Evolutionary conservation across 2,113 vertebrate genomes (phyloP), one percentile per base, ranked within the genome.

Genomic region (Plectropomus leopardus): DNA sequence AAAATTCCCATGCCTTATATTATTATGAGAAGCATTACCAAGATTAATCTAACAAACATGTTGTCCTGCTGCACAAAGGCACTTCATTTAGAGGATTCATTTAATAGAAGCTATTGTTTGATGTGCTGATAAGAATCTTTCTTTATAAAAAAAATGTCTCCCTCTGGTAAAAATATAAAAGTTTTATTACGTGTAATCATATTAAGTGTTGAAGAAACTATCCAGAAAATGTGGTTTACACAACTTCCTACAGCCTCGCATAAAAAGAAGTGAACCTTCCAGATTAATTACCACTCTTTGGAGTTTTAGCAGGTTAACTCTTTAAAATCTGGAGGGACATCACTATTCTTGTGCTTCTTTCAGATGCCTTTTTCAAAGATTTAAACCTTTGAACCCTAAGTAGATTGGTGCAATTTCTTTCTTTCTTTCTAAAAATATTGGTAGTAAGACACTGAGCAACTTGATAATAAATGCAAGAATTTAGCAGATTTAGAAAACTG

Each of bases 161-260:
- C 55, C 54, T 26, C 23, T 54, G 47, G 26, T 30, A 19, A 71
- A 71, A 59, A 75, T 51, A 21, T 23, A 44, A 64, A 51, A 59
- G 9, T 50, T 75, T 81, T 75, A 78, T 75, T 74, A 32, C 7
- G 24, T 36, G 15, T 72, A 59, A 69, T 79, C n/a, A 75, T n/a
- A 40, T 78, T 14, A 59, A 54, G 24, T 57, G 55, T 54, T 21
- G 10, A 13, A 61, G 1, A 26, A 75, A 50, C 40, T 55, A 55
- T n/a, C 48, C 32, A 21, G 32, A 57, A 30, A 79, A 65, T 24
- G 58, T 7, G 21, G 45, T 28, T 53, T 9, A 47, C 36, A 7
- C 32, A 77, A 40, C 5, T 28, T 26, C 30, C 2, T 15, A 40
- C 26, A 45, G 32, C 17, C 66, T 30, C 4, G 40, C 23, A 15